phyloP scores from a whole-genome alignment of 2,113 vertebrate species.

The Seriola aureovittata region DNA sequence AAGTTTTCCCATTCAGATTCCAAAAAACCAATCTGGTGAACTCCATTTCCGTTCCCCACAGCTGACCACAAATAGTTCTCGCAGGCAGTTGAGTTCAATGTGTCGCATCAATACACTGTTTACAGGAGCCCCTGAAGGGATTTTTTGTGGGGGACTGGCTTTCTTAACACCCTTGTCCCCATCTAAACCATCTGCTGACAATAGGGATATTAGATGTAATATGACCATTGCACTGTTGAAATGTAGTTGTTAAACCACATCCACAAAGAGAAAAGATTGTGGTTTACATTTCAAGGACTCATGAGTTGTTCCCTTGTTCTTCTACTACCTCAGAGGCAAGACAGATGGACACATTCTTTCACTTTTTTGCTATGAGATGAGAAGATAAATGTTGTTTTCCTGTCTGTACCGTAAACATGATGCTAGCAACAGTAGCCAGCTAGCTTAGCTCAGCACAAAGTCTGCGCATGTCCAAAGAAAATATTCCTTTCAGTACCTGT shows the following conservation, averaged over 20 bases:
- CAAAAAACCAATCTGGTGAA: constrained; percentile 81
- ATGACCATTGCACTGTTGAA: constrained; percentile 28
- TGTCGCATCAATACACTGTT: constrained; percentile 53
- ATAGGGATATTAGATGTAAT: constrained; percentile 30
- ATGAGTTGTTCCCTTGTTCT: background rate
- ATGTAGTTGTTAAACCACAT: constrained; percentile 28
- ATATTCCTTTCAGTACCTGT: background rate
- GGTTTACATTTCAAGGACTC: constrained; percentile 2
- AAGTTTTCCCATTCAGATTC: constrained; percentile 80
- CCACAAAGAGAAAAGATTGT: constrained; percentile 5
- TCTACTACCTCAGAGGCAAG: background rate
- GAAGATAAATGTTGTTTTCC: background rate
- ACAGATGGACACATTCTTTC: background rate
- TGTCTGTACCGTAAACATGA: background rate
- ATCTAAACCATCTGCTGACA: constrained; percentile 24
- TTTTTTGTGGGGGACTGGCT: constrained; percentile 33
- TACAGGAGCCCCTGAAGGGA: constrained; percentile 28
- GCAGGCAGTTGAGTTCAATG: constrained; percentile 50
- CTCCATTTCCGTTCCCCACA: constrained; percentile 74
- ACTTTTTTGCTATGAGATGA: background rate
- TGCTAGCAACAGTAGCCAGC: background rate
- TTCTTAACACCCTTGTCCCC: constrained; percentile 9
- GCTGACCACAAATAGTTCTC: constrained; percentile 65
- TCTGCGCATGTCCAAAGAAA: background rate
- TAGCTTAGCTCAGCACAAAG: background rate